Percentiles rank a stretch among this genome's conserved stretches.
phyloP scores from a whole-genome alignment of 2,888 invertebrate genomes.

The Pandemis corylana region DNA sequence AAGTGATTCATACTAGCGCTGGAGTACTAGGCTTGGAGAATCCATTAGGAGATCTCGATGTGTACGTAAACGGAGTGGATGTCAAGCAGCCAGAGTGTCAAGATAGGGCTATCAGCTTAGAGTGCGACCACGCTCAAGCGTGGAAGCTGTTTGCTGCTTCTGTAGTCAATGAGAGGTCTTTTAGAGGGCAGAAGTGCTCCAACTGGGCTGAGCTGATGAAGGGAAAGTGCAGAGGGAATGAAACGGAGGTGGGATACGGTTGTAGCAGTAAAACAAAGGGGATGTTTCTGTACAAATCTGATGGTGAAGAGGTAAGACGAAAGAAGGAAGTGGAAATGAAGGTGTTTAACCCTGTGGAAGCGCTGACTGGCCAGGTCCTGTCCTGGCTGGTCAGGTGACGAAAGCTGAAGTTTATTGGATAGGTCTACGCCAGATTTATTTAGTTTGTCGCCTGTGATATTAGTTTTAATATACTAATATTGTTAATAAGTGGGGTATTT shows the following conservation, averaged over 20 bases:
- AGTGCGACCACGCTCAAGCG: constrained; percentile 73
- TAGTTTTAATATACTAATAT: constrained; percentile 45
- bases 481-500: background rate
- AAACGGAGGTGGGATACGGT: constrained; percentile 61
- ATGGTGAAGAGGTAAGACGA: constrained; percentile 36
- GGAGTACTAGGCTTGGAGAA: constrained; percentile 71
- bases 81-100: constrained; percentile 71
- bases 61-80: constrained; percentile 72
- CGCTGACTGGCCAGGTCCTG: constrained; percentile 42
- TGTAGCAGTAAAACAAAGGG: constrained; percentile 57
- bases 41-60: constrained; percentile 70
- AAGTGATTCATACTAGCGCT: constrained; percentile 73
- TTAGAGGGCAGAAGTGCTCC: constrained; percentile 60
- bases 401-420: background rate
- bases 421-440: constrained; percentile 5
- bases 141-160: constrained; percentile 71
- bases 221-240: constrained; percentile 61
- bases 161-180: constrained; percentile 50
- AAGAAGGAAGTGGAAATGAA: constrained; percentile 46
- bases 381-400: constrained; percentile 28
- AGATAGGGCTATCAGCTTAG: constrained; percentile 61
- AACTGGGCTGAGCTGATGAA: constrained; percentile 61
- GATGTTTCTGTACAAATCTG: constrained; percentile 67
- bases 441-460: constrained; percentile 56
- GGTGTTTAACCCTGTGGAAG: constrained; percentile 61